Base-by-base conservation (phyloP, 2,888 invertebrate genomes). In the Himalopsyche kuldschensis region DNA sequence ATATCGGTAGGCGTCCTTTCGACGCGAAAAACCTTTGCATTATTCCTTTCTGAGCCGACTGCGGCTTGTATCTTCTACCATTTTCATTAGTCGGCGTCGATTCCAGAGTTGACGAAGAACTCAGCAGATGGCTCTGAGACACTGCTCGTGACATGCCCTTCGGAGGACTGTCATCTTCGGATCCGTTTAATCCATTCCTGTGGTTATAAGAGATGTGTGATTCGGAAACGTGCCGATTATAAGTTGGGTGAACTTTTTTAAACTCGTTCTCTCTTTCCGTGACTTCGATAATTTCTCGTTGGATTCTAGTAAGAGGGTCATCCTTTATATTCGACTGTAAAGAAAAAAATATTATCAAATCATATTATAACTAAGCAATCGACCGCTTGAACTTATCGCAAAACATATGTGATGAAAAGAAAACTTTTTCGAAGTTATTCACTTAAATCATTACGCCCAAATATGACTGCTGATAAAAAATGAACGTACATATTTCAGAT, bases 271-370 rank as follows among this genome's bases (percentile, higher is more conserved):
- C 98, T 87, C 97, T 93, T 88, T 96, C 94, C 81, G 95, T 95
- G 84, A 96, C 96, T 90, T 96, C 96, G 88, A 95, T 94, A 88
- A 98, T 97, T 93, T 98, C 97, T 88, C 95, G 94, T 90, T 97
- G 97, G 89, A 98, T 97, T 89, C 97, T 94, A 88, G 94, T 93
- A 88, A 96, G 91, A 86, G 95, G 95, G 90, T 95, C 94, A 89
- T 95, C 93, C 90, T 94, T 94, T 89, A 93, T 90, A 88, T 92
- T 89, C 87, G 91, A 90, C 92, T 93, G 91, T 78, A 90, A 91
- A 88, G 88, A 87, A 88, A 87, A 78, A 87, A 88, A 89, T 83
- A 82, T 48, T 63, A 69, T 80, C 24, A 32, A 10, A 41, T 63
- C 24, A 32, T 47, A 48, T 76, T 55, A 79, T 27, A 48, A 55